phyloP scores from a whole-genome alignment of 2,888 invertebrate species.

The Drosophila nr. fundita region DNA sequence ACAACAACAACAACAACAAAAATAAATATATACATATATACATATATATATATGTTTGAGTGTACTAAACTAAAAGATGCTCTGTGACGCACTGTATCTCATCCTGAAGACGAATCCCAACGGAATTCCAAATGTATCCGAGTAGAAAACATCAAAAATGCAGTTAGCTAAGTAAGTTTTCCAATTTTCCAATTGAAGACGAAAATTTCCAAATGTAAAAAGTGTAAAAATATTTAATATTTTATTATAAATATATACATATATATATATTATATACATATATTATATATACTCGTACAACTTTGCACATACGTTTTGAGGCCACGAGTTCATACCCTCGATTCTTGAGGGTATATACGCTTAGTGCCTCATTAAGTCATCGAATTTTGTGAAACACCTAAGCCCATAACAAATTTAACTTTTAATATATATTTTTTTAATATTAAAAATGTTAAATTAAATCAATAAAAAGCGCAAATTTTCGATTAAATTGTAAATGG shows the following conservation, averaged over 20 bases:
- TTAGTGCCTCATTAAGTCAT: neutral
- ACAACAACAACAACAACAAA: constrained; percentile 2
- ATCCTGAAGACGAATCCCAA: neutral
- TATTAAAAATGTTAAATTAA: neutral
- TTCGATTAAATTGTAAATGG: neutral
- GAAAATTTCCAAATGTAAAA: neutral
- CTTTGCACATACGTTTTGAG: neutral
- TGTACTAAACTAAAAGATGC: constrained; percentile 8
- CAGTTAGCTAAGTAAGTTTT: neutral
- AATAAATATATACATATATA: neutral
- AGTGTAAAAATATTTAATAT: neutral
- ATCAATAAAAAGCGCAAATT: neutral
- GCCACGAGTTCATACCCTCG: neutral
- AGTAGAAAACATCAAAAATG: neutral
- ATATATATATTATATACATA: neutral
- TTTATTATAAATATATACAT: neutral
- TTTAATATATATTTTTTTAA: neutral
- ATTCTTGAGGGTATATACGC: neutral
- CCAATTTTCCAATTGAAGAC: neutral
- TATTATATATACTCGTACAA: neutral
- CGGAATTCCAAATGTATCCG: neutral
- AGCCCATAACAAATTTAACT: neutral
- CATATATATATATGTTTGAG: neutral
- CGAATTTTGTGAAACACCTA: too few relatives aligned
- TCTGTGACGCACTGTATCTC: neutral